Evolutionary conservation across 2,888 invertebrate species (phyloP), one percentile per base, ranked within the genome.

Genomic region (Philhelius pedissequus): DNA sequence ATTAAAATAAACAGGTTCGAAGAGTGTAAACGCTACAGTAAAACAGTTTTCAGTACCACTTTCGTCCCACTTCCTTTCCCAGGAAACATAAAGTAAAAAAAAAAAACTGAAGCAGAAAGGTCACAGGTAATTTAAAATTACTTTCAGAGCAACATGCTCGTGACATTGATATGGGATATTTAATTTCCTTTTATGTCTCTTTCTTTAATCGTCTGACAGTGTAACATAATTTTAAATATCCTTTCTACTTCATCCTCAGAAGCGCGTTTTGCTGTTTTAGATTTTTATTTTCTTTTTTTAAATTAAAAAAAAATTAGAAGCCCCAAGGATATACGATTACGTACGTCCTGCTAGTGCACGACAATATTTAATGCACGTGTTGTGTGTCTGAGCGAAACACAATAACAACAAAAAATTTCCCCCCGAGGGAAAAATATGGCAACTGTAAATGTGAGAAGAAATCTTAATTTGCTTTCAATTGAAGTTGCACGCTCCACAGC

Each of bases 381-480:
- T 43, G 13, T 66, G 40, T 22, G 13, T 25, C 13, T 7, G 11
- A 3, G 13, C 56, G 56, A 54, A 66, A 35, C 1, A 64, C 8
- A 15, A 50, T n/a, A 71, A 66, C 48, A 56, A 30, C 4, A 54
- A 30, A n/a, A 27, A 15, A 30, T 54, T 18, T 30, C 30, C 66
- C 73, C 66, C 27, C 40, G 25, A 66, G 66, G 35, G 7, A 48
- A 9, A 27, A 30, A 35, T n/a, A 52, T 25, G 5, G 25, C 11
- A 68, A 68, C 35, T 22, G 66, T 25, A 40, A 58, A 58, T 66
- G 73, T 43, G 66, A 66, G 66, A 73, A 40, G 78, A 73, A 78
- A 73, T 60, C 64, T 73, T 48, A 71, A 78, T 73, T 73, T 52
- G 50, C 50, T 73, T 50, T 25, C 58, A 66, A 60, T 68, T 52